Evolutionary conservation across 2,888 invertebrate species (phyloP), one percentile per base, ranked within the genome.

Genomic region (Meiosimyza decipiens): DNA sequence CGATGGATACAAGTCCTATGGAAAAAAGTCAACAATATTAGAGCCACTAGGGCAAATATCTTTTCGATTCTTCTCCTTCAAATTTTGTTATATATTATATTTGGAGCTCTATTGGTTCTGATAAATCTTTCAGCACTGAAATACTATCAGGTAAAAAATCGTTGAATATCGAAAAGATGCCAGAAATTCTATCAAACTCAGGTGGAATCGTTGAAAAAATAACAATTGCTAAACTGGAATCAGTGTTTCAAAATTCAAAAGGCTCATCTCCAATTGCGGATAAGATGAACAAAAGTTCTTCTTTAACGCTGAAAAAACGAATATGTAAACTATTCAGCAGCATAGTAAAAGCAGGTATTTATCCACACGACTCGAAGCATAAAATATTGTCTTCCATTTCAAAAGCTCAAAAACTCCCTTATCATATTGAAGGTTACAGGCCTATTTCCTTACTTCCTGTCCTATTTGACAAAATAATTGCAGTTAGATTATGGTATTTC

Each of bases 291-390:
- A 69, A 55, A 52, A 73, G 60, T 40, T 12, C 49, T 11, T 9
- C 7, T n/a, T 11, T 18, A 3, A 11, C 9, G 2, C 47, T 73
- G 3, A 50, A 69, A 33, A 13, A 5, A 40, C 52, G 67, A 47
- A 18, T 73, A 15, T 40, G 66, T 50, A 47, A 54, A 18, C 54
- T 71, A 0, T 73, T 63, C 22, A 71, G 67, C 11, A 63, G 40
- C 7, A 72, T 74, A 28, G 3, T 74, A 6, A 11, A 18, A 3
- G 57, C 9, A 18, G 74, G 70, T 6, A 67, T 33, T 5, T 70
- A 50, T 51, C 74, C 69, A 11, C 71, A 72, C 13, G 74, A 73
- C 47, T 73, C 71, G 33, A 73, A 74, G 15, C 4, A 49, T 7
- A 40, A 57, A 0, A 15, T 69, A 2, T 50, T 73, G 4, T 16